Evolutionary conservation across 2,888 invertebrate genomes (phyloP).

Genomic region (Drosophila incognita): DNA sequence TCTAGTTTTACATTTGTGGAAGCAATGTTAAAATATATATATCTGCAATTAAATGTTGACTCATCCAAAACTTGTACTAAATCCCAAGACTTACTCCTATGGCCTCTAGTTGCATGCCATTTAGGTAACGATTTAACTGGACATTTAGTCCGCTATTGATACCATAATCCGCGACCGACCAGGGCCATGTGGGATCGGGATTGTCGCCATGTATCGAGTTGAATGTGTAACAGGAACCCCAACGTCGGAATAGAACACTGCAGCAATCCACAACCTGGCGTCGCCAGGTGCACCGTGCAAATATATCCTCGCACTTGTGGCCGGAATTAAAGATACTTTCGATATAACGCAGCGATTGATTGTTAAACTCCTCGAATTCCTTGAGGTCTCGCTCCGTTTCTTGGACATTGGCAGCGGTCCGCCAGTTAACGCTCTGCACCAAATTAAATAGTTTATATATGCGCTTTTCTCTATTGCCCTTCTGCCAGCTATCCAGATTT

Average conservation of each 20-base stretch:
- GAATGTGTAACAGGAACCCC: conserved; percentile 59
- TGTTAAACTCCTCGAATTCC: conserved; percentile 24
- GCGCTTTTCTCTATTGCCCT: not conserved
- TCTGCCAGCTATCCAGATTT: not conserved
- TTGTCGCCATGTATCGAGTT: conserved; percentile 47
- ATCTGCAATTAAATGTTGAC: not conserved
- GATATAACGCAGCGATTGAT: conserved; percentile 13
- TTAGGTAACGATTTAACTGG: conserved; percentile 46
- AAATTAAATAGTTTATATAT: conserved; percentile 38
- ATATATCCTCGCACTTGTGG: conserved; percentile 58
- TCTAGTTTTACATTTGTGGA: not conserved
- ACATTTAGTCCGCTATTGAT: conserved; percentile 59
- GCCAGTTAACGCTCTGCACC: conserved; percentile 41
- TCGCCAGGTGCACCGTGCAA: conserved; percentile 68
- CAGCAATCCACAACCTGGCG: conserved; percentile 63
- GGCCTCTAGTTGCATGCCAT: conserved; percentile 17
- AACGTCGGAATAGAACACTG: conserved; percentile 47
- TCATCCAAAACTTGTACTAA: not conserved
- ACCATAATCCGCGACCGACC: conserved; percentile 68
- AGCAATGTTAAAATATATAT: not conserved
- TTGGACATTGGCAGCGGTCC: not conserved
- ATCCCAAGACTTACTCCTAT: conserved; percentile 54
- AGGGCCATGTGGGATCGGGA: conserved; percentile 68
- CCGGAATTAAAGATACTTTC: conserved; percentile 19
- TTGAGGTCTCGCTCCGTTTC: conserved; percentile 1